These are phyloP conservation scores for Scaeva pyrastri DNA, from an alignment of 2,888 invertebrate species.

Conservation along the genomic window DNA sequence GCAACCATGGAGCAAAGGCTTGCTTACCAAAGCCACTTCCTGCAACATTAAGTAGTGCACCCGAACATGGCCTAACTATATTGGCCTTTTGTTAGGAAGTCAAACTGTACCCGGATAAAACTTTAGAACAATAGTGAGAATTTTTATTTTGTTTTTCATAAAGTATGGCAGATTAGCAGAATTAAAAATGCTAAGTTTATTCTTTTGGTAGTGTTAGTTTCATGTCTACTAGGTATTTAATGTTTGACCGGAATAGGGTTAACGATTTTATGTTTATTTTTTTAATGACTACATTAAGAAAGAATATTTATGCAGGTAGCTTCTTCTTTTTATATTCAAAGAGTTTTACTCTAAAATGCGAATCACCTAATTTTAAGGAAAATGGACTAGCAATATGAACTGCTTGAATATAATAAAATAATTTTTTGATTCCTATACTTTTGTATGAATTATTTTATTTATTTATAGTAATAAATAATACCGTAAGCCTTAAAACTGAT, in stretches of 20 bases:
- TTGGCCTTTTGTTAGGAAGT: slow-evolving; percentile 50
- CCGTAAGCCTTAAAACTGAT: too few relatives aligned
- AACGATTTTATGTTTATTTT: slow-evolving; percentile 25
- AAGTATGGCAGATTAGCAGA: background rate
- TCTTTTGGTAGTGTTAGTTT: background rate
- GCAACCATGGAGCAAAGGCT: slow-evolving; percentile 39
- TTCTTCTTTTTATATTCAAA: slow-evolving; percentile 19
- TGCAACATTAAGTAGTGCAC: slow-evolving; percentile 60
- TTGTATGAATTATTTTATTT: too few relatives aligned
- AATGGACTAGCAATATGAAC: background rate
- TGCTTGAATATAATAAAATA: too few relatives aligned
- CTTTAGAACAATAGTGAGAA: slow-evolving; percentile 46
- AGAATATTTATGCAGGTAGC: slow-evolving; percentile 11
- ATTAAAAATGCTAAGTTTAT: background rate
- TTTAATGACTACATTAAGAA: slow-evolving; percentile 37
- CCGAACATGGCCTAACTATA: slow-evolving; percentile 42
- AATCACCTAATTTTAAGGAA: background rate
- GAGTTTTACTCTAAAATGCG: slow-evolving; percentile 1
- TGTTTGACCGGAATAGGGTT: slow-evolving; percentile 9
- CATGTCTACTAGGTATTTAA: background rate
- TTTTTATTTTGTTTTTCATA: slow-evolving; percentile 12
- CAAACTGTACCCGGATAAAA: slow-evolving; percentile 47
- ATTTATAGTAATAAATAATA: too few relatives aligned
- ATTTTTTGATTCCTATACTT: too few relatives aligned
- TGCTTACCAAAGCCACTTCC: slow-evolving; percentile 70